Evolutionary conservation across 2,888 invertebrate genomes (phyloP).

Genomic region (Limulus polyphemus): DNA sequence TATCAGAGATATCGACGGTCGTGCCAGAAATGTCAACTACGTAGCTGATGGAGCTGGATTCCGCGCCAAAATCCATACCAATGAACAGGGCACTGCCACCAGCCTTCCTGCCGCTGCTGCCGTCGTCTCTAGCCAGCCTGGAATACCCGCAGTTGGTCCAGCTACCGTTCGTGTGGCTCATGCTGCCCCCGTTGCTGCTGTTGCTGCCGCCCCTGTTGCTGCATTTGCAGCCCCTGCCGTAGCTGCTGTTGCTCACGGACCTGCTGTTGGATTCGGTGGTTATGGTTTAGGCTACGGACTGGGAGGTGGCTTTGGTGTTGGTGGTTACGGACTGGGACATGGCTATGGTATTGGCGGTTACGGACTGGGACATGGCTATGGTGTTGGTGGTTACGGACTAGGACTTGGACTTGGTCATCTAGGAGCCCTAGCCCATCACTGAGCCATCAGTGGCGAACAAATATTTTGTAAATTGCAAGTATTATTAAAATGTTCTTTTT

Average conservation of each 20-base stretch:
- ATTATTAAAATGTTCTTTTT: too few relatives aligned
- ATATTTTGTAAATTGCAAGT: too few relatives aligned
- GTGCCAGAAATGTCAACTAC: slow-evolving; percentile 22
- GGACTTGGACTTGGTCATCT: too few relatives aligned
- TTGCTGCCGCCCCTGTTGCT: slow-evolving; percentile 5
- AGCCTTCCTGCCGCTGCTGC: slow-evolving; percentile 19
- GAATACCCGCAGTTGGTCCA: slow-evolving; percentile 6
- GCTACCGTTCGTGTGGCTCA: slow-evolving; percentile 10
- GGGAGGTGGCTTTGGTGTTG: too few relatives aligned
- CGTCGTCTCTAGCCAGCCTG: slow-evolving; percentile 14
- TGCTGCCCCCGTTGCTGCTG: slow-evolving; percentile 12
- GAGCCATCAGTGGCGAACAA: too few relatives aligned
- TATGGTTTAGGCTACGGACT: too few relatives aligned
- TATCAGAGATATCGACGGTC: slow-evolving; percentile 23
- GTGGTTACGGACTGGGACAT: too few relatives aligned
- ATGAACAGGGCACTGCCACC: slow-evolving; percentile 21
- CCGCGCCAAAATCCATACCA: slow-evolving; percentile 17
- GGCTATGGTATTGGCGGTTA: too few relatives aligned
- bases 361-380: too few relatives aligned
- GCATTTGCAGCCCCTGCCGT: slow-evolving; percentile 4
- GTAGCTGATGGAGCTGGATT: slow-evolving; percentile 18
- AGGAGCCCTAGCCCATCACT: too few relatives aligned
- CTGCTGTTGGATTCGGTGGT: neutral
- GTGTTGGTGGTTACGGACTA: too few relatives aligned
- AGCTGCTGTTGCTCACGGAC: too few relatives aligned